A percentile compares a stretch with the other conserved stretches of the same genome.
These are phyloP conservation scores for Cydia amplana DNA, from an alignment of 1,140 invertebrate species.

Conservation along the genomic window DNA sequence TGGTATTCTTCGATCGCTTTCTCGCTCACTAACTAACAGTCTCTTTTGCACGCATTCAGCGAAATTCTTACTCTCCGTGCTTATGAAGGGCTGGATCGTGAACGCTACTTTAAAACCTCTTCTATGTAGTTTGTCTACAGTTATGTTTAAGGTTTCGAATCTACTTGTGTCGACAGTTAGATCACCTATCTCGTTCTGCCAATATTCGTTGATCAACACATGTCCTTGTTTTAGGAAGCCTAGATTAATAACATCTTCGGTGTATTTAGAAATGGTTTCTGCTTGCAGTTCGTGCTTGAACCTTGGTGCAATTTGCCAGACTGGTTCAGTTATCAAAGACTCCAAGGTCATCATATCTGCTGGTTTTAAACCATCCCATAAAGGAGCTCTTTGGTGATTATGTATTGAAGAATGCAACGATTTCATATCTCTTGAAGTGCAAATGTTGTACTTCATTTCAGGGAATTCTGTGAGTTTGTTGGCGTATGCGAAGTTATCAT, in stretches of 20 bases:
- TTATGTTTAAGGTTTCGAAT: conserved; percentile 88
- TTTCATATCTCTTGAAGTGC: conserved; percentile 88
- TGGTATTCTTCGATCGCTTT: conserved; percentile 86
- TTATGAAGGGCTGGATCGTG: conserved; percentile 92
- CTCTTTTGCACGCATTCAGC: conserved; percentile 86
- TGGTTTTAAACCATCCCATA: conserved; percentile 90
- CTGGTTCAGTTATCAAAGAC: conserved; percentile 88
- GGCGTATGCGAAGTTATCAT: conserved; percentile 88
- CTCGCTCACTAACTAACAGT: conserved; percentile 85
- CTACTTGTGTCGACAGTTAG: conserved; percentile 85
- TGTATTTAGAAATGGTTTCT: conserved; percentile 88
- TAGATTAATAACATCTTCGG: conserved; percentile 87
- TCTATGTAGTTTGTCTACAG: conserved; percentile 89
- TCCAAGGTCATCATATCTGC: conserved; percentile 87
- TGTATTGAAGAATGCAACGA: conserved; percentile 84
- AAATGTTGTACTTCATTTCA: conserved; percentile 91
- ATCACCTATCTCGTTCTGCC: conserved; percentile 91
- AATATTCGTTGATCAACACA: conserved; percentile 90
- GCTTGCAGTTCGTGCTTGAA: conserved; percentile 83
- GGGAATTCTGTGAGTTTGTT: conserved; percentile 83
- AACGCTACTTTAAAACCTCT: conserved; percentile 92
- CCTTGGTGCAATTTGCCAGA: conserved; percentile 89
- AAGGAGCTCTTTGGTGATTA: conserved; percentile 83
- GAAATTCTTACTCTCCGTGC: conserved; percentile 90
- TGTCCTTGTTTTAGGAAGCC: conserved; percentile 89